Evolutionary conservation across 2,888 invertebrate genomes (phyloP).

Genomic region (Chironomus tentans): DNA sequence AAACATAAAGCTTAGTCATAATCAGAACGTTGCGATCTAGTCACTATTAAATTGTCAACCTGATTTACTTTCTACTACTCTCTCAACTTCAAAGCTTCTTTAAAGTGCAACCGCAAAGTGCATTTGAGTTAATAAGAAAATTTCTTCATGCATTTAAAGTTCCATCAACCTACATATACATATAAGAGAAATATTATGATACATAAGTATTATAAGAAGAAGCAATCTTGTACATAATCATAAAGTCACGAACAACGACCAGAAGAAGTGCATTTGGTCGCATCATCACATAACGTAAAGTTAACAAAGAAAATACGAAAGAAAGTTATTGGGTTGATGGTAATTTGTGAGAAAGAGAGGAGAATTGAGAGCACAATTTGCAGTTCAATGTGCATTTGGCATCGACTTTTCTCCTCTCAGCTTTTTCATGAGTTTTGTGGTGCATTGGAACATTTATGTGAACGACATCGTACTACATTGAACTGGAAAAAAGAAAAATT

Average conservation of each 20-base stretch:
- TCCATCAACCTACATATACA: background rate
- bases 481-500: background rate
- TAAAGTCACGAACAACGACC: slow-evolving; percentile 8
- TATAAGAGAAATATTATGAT: background rate
- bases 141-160: background rate
- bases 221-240: background rate
- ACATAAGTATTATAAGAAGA: background rate
- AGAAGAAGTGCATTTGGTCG: background rate
- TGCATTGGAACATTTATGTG: slow-evolving; percentile 21
- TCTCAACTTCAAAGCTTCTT: background rate
- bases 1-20: background rate
- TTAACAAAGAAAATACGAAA: background rate
- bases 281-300: background rate
- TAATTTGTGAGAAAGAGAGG: background rate
- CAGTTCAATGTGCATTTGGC: background rate
- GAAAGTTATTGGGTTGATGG: background rate
- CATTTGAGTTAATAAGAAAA: background rate
- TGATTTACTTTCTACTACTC: background rate
- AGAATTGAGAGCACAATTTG: slow-evolving; percentile 3
- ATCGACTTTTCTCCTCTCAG: background rate
- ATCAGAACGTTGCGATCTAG: background rate
- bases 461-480: slow-evolving; percentile 4
- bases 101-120: background rate
- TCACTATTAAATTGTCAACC: background rate
- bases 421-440: background rate